These are phyloP conservation scores for Tupaia chinensis DNA, from an alignment of 2,113 vertebrate species.

Conservation along the genomic window DNA sequence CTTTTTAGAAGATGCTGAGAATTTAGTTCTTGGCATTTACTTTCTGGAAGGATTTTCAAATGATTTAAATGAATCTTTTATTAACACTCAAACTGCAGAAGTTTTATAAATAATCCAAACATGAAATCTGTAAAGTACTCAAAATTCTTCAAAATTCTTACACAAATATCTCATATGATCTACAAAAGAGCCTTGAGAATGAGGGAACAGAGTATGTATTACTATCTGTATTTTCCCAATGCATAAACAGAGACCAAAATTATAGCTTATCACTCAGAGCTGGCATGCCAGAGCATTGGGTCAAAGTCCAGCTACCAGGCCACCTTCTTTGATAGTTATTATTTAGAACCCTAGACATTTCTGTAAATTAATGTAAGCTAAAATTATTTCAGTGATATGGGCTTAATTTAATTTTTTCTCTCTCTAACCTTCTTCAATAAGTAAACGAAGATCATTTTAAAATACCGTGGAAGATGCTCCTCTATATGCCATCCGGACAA, in stretches of 20 bases:
- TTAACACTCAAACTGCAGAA: background rate
- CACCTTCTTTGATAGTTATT: constrained; percentile 8
- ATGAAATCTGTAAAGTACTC: background rate
- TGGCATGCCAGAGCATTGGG: background rate
- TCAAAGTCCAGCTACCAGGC: background rate
- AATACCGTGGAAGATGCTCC: constrained; percentile 83
- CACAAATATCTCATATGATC: background rate
- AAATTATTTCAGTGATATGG: constrained; percentile 57
- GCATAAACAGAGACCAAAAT: background rate
- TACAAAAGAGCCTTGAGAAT: background rate
- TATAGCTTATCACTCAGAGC: background rate
- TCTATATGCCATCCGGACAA: constrained; percentile 84
- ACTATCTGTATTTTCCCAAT: background rate
- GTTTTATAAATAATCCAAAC: background rate
- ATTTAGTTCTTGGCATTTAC: background rate
- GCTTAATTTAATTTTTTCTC: constrained; percentile 76
- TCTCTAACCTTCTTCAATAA: constrained; percentile 80
- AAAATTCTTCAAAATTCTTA: background rate
- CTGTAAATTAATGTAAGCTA: constrained; percentile 54
- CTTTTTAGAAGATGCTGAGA: background rate
- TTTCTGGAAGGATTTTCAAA: constrained; percentile 2
- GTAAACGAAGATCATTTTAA: constrained; percentile 85
- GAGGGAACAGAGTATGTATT: background rate
- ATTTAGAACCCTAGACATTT: constrained; percentile 26
- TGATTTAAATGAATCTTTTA: constrained; percentile 44